Evolutionary conservation across 2,797 vertebrate genomes (phyloP), one percentile per base, ranked within the genome.

Genomic region (Chromobotia macracanthus): DNA sequence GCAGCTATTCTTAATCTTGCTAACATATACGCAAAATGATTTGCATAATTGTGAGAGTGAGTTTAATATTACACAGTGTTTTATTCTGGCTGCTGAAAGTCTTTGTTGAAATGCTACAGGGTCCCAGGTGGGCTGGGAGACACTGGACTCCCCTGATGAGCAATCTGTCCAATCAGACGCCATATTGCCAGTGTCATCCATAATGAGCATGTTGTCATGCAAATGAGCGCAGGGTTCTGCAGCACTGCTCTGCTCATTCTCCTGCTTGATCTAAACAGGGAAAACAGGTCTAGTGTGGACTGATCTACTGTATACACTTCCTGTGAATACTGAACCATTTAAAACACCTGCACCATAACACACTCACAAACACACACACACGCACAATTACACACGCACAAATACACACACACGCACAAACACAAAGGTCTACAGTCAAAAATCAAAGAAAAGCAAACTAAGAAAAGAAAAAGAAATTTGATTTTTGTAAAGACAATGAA

Each of bases 101-200:
- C 50, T 64, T 72, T 2, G 8, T 56, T 79, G 46, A 79, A 79
- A 79, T 65, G 31, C 21, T 28, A 55, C 48, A 0, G 18, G 46
- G 35, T 73, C 80, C 68, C 80, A 77, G 75, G 80, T 73, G 80
- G 55, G 55, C 16, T 10, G 16, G 75, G 28, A 72, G 44, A 46
- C 72, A 51, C 74, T 67, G 68, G 50, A 48, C 25, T 46, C 10
- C 65, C 38, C 60, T 58, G 80, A 82, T 82, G 75, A 82, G 75
- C 80, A 82, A 82, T 82, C 82, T 83, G 78, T 79, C 78, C 78
- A 72, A 80, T 75, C 82, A 66, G 53, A 63, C 44, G 61, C 53
- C 82, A 83, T 83, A 80, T 80, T 80, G 82, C 66, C 68, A 38
- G 63, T 16, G 69, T 28, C 58, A 61, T 31, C 61, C 69, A 51